These are phyloP conservation scores for Drymonia ruficornis DNA, from an alignment of 2,888 invertebrate species.

Conservation along the genomic window DNA sequence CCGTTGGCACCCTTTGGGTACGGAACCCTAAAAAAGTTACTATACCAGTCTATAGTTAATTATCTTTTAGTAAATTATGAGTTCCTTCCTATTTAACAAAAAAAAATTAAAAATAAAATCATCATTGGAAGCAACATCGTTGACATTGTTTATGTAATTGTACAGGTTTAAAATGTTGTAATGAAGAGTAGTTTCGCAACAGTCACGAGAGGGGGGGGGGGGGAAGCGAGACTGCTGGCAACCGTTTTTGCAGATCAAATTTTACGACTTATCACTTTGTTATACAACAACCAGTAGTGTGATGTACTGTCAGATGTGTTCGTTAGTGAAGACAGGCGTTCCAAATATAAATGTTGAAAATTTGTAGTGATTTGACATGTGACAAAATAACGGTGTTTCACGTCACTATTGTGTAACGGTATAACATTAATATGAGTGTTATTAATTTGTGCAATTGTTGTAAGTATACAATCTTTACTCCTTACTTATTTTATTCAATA, in stretches of 20 bases:
- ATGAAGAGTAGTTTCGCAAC: conserved; percentile 54
- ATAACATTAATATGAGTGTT: conserved; percentile 11
- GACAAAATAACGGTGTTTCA: background rate
- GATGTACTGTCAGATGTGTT: background rate
- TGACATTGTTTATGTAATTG: conserved; percentile 64
- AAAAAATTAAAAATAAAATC: background rate
- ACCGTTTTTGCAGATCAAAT: conserved; percentile 40
- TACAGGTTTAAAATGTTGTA: conserved; percentile 52
- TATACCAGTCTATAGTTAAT: no score
- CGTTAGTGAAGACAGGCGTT: background rate
- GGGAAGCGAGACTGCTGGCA: conserved; percentile 30
- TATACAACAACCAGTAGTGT: conserved; percentile 11
- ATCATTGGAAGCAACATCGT: conserved; percentile 17
- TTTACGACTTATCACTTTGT: conserved; percentile 36
- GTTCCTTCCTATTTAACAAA: background rate
- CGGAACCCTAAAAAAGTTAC: no score
- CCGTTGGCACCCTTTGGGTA: no score
- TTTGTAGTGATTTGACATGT: background rate
- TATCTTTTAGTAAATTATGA: background rate
- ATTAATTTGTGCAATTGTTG: conserved; percentile 26
- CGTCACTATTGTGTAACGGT: background rate
- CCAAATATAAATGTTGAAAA: background rate
- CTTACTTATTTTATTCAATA: no score
- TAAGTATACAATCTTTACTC: conserved; percentile 13
- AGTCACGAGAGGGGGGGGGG: conserved; percentile 43